Evolutionary conservation across 2,888 invertebrate species (phyloP).

Genomic region (Chydorus sphaericus): DNA sequence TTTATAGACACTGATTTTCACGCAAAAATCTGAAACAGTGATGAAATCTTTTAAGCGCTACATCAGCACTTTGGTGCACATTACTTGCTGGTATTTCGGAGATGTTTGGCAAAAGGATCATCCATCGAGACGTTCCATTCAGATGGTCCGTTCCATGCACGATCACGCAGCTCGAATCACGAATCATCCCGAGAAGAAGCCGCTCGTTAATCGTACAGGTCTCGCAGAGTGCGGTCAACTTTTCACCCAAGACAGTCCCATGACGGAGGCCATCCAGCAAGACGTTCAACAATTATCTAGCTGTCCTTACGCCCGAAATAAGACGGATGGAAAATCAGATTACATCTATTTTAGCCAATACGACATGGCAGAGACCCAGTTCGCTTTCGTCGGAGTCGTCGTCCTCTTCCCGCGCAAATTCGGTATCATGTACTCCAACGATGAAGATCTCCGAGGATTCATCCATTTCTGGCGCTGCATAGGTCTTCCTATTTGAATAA

Average conservation of each 20-base stretch:
- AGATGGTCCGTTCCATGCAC: neutral
- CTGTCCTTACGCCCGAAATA: neutral
- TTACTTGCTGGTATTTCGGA: slow-evolving; percentile 36
- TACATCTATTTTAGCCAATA: slow-evolving; percentile 9
- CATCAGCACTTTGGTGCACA: slow-evolving; percentile 31
- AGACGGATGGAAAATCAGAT: neutral
- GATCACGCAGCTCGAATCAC: neutral
- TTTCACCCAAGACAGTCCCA: neutral
- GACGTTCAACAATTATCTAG: neutral
- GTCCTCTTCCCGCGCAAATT: slow-evolving; percentile 40
- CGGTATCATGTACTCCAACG: slow-evolving; percentile 43
- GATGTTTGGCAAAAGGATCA: slow-evolving; percentile 31
- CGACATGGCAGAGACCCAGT: slow-evolving; percentile 38
- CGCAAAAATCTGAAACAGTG: slow-evolving; percentile 34
- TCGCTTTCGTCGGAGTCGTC: slow-evolving; percentile 35
- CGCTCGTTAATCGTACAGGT: neutral
- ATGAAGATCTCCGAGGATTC: slow-evolving; percentile 54
- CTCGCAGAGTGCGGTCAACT: neutral
- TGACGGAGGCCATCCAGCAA: neutral
- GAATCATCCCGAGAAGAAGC: slow-evolving; percentile 4
- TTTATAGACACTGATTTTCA: slow-evolving; percentile 30
- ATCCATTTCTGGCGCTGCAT: slow-evolving; percentile 72
- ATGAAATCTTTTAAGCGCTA: slow-evolving; percentile 33
- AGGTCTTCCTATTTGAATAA: no score
- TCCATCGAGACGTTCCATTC: slow-evolving; percentile 3